Percentiles rank a stretch among this genome's conserved stretches.
phyloP scores from a whole-genome alignment of 2,888 invertebrate species.

The Eristalinus sepulchralis region DNA sequence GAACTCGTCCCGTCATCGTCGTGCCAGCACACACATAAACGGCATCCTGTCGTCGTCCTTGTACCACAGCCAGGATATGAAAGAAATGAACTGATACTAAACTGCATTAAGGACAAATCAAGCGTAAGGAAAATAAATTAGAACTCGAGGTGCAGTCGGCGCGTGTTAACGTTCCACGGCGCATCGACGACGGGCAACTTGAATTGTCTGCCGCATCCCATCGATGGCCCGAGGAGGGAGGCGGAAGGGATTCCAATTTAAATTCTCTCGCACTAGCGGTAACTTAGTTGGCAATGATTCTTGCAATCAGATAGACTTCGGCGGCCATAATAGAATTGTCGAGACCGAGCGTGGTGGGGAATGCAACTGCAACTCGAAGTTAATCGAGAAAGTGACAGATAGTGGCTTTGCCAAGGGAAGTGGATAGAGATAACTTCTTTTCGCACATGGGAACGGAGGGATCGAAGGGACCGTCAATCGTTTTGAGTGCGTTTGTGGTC shows the following conservation, averaged over 20 bases:
- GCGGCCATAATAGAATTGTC: slow-evolving; percentile 42
- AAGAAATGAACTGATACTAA: slow-evolving; percentile 69
- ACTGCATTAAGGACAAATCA: slow-evolving; percentile 69
- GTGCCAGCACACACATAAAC: slow-evolving; percentile 34
- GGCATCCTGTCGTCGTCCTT: slow-evolving; percentile 53
- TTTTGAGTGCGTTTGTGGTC: no score
- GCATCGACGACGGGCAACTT: slow-evolving; percentile 22
- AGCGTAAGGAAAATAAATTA: slow-evolving; percentile 69
- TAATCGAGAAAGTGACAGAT: slow-evolving; percentile 52
- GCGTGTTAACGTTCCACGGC: background rate
- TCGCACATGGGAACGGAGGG: no score
- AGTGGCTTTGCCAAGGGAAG: background rate
- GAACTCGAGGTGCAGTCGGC: slow-evolving; percentile 47
- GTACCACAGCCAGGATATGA: slow-evolving; percentile 39
- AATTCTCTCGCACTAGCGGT: slow-evolving; percentile 29
- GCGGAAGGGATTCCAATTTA: slow-evolving; percentile 50
- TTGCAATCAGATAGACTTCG: slow-evolving; percentile 44
- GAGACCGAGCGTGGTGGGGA: slow-evolving; percentile 15
- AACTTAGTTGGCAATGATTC: slow-evolving; percentile 23
- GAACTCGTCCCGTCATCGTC: background rate
- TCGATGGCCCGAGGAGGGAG: slow-evolving; percentile 18
- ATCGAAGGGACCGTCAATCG: no score
- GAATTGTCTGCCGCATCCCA: slow-evolving; percentile 50
- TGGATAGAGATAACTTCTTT: background rate
- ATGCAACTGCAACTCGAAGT: slow-evolving; percentile 24